Base-by-base conservation (phyloP, 2,888 invertebrate genomes). In the Xestia rhomboidea region DNA sequence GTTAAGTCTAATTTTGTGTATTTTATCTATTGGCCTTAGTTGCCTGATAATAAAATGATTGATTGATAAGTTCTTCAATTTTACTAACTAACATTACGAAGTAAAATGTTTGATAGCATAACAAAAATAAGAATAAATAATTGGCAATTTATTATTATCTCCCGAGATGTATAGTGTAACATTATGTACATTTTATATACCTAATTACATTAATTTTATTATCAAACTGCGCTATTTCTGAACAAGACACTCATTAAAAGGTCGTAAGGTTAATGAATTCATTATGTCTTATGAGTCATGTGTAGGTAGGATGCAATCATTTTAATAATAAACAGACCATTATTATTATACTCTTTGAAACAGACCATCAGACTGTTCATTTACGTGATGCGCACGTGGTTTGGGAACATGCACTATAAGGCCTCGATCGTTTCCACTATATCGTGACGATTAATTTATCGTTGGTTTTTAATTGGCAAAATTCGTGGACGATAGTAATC, bases 201-300 rank as follows among this genome's bases (percentile, higher is more conserved):
- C 18, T 77, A 63, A 62, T 46, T 49, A 77, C 30, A n/a, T 49
- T 15, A 51, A 44, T 41, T 34, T 5, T 18, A 38, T 15, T 46
- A 80, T 79, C 30, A 30, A 46, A 27, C 15, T 54, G 27, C 21
- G 49, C 34, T 68, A 54, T 38, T 46, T 49, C 41, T 27, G 41
- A 73, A 81, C 57, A 18, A 57, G 41, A 2, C 41, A 1, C 4
- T 67, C 60, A 79, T 78, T 60, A 81, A 73, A 67, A 66, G 75
- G 27, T 74, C 60, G 30, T 66, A 27, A 67, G 49, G 66, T 51
- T 81, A 81, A 74, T 51, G 8, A 51, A 30, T 67, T 60, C 13
- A 79, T 81, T 78, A 44, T 27, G 27, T 73, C 8, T n/a, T 21
- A 49, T 80, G 41, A 66, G 41, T 49, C 64, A 81, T 57, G 64